Evolutionary conservation across 2,113 vertebrate genomes (phyloP).

Genomic region (Mustelus asterias): DNA sequence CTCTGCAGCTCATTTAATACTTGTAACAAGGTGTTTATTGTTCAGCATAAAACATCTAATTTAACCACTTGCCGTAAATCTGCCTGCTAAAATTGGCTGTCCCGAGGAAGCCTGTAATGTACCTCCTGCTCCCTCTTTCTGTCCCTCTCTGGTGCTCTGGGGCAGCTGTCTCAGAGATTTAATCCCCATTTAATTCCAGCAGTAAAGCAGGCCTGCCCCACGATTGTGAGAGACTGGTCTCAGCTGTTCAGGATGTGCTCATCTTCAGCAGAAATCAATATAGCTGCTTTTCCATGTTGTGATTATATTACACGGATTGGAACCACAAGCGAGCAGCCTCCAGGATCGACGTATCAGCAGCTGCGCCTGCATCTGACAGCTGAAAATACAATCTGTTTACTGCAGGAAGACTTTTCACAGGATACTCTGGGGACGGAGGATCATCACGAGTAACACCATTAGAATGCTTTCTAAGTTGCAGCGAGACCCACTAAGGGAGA

Average conservation of each 20-base stretch:
- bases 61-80: conserved; percentile 71
- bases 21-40: conserved; percentile 69
- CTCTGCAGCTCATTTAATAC: conserved; percentile 68
- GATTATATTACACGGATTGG: conserved; percentile 44
- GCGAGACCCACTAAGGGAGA: neutral
- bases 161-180: conserved; percentile 56
- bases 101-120: conserved; percentile 55
- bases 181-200: conserved; percentile 47
- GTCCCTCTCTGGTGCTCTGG: conserved; percentile 43
- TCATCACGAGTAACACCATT: neutral
- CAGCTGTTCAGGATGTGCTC: conserved; percentile 56
- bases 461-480: conserved; percentile 10
- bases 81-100: conserved; percentile 78
- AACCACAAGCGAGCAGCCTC: conserved; percentile 39
- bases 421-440: conserved; percentile 4
- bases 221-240: conserved; percentile 47
- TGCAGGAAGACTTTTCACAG: conserved; percentile 25
- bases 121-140: neutral
- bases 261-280: conserved; percentile 47
- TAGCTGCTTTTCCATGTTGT: conserved; percentile 43
- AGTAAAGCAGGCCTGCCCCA: conserved; percentile 44
- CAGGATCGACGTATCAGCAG: conserved; percentile 43
- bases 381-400: conserved; percentile 47
- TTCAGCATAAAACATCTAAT: conserved; percentile 69
- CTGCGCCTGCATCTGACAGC: conserved; percentile 53